Evolutionary conservation across 2,888 invertebrate genomes (phyloP).

Genomic region (Phania funesta): DNA sequence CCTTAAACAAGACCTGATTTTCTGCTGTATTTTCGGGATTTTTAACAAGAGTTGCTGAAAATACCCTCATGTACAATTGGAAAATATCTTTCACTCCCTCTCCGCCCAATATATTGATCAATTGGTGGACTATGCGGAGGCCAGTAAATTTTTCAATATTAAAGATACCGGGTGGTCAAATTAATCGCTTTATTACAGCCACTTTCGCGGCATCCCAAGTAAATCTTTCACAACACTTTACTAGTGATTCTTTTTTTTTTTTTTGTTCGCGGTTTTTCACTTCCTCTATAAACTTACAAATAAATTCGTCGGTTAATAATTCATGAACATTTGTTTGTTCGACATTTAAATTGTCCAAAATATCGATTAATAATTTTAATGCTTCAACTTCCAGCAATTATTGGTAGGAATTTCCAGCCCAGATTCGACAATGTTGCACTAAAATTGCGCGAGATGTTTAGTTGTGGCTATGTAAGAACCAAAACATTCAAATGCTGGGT

Average conservation of each 20-base stretch:
- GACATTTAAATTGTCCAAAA: slow-evolving; percentile 77
- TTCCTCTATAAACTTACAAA: slow-evolving; percentile 84
- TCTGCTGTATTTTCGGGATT: slow-evolving; percentile 76
- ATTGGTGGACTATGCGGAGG: slow-evolving; percentile 84
- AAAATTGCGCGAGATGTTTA: slow-evolving; percentile 82
- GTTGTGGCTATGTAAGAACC: slow-evolving; percentile 82
- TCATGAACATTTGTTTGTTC: slow-evolving; percentile 81
- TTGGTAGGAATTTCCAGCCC: slow-evolving; percentile 81
- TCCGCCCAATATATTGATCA: slow-evolving; percentile 83
- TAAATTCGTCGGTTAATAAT: slow-evolving; percentile 84
- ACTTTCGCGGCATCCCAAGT: slow-evolving; percentile 82
- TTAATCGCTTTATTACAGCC: slow-evolving; percentile 83
- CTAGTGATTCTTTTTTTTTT: slow-evolving; percentile 80
- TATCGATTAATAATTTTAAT: slow-evolving; percentile 83
- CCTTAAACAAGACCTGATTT: too few species aligned
- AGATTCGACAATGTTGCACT: slow-evolving; percentile 82
- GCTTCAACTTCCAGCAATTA: slow-evolving; percentile 84
- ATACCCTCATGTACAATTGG: slow-evolving; percentile 83
- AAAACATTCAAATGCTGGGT: slow-evolving; percentile 85
- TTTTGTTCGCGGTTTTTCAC: slow-evolving; percentile 81
- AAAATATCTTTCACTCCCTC: slow-evolving; percentile 85
- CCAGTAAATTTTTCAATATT: slow-evolving; percentile 88
- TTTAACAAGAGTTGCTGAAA: slow-evolving; percentile 82
- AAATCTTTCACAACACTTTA: slow-evolving; percentile 82
- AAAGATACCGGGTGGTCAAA: slow-evolving; percentile 86